phyloP scores from a whole-genome alignment of 1,140 invertebrate genomes.

The Cotesia glomerata region DNA sequence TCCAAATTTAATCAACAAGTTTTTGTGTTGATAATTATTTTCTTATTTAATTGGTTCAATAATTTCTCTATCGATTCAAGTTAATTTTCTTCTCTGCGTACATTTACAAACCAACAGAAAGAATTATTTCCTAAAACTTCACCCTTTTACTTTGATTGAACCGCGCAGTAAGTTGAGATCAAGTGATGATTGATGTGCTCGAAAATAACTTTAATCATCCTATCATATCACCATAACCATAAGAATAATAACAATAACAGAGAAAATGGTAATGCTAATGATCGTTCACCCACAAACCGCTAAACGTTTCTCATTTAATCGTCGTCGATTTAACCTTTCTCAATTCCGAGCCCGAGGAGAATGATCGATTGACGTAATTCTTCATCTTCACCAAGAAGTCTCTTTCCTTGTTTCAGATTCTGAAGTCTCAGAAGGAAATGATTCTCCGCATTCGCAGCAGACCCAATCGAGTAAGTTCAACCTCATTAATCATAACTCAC shows the following conservation, averaged over 20 bases:
- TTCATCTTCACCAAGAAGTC: constrained; percentile 9
- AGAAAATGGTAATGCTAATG: too few relatives aligned
- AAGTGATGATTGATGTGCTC: too few relatives aligned
- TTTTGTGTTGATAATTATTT: too few relatives aligned
- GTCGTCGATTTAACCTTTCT: constrained; percentile 11
- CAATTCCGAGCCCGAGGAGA: neutral
- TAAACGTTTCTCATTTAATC: neutral
- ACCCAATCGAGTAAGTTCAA: constrained; percentile 57
- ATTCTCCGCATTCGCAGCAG: constrained; percentile 58
- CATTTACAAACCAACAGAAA: too few relatives aligned
- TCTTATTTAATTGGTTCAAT: neutral
- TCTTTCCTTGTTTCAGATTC: constrained; percentile 49
- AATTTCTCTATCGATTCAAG: neutral
- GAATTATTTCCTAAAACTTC: neutral
- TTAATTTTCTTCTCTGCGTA: neutral
- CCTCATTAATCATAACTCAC: neutral
- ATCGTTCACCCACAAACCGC: neutral
- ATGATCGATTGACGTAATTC: constrained; percentile 23
- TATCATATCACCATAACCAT: neutral
- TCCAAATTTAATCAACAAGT: too few relatives aligned
- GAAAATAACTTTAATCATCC: neutral
- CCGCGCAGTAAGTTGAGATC: too few relatives aligned
- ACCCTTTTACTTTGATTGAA: neutral
- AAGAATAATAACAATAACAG: neutral
- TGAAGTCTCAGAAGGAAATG: constrained; percentile 55